Evolutionary conservation across 1,140 invertebrate genomes (phyloP), one percentile per base, ranked within the genome.

Genomic region (Archivesica marissinica): DNA sequence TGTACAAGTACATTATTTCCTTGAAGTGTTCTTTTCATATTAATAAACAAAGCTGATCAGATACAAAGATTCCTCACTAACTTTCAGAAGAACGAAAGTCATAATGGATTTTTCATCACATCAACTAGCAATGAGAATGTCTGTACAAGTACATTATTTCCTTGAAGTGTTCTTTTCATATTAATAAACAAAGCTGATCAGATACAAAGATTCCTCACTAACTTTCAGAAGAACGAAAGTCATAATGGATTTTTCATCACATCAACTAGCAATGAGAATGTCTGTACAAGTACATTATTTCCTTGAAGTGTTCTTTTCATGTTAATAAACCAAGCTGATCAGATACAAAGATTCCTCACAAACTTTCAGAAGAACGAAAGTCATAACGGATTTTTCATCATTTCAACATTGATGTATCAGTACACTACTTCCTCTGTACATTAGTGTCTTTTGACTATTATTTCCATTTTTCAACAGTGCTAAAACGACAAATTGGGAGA

Each of bases 261-360:
- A 6, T 64, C 23, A 64, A 33, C 59, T 68, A n/a, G 64, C n/a
- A 64, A 33, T 64, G n/a, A n/a, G n/a, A n/a, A n/a, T n/a, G n/a
- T n/a, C n/a, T n/a, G n/a, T n/a, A n/a, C n/a, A n/a, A n/a, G n/a
- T n/a, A n/a, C n/a, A n/a, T n/a, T n/a, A n/a, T n/a, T n/a, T n/a
- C n/a, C n/a, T n/a, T n/a, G n/a, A n/a, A n/a, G n/a, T n/a, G n/a
- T n/a, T n/a, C n/a, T n/a, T n/a, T n/a, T n/a, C n/a, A n/a, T n/a
- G n/a, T n/a, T n/a, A n/a, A n/a, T n/a, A n/a, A n/a, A n/a, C n/a
- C n/a, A n/a, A 61, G 23, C 38, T 77, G 2, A 44, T 54, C 28
- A 61, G 44, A 50, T 30, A 41, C 13, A 50, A 17, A 41, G 6
- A 30, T 50, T 64, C 35, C 33, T 41, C 25, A 78, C 15, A 28